Evolutionary conservation across 2,888 invertebrate species (phyloP), one percentile per base, ranked within the genome.

Genomic region (Drosophila emarginata): DNA sequence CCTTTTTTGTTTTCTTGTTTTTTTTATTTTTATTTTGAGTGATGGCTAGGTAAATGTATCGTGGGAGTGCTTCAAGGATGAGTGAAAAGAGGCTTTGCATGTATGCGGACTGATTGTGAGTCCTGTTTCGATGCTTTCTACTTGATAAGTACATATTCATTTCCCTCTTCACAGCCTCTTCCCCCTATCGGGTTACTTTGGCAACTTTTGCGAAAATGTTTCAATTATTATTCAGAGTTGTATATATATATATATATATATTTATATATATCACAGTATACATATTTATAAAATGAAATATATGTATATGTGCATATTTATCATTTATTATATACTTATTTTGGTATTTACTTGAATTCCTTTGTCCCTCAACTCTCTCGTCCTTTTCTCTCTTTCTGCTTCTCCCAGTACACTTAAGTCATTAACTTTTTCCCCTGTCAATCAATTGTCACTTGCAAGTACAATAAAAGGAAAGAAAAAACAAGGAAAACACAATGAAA

Each of bases 361-460:
- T 52, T 52, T 52, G 52, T 26, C 54, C 36, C 21, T 59, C 65
- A 11, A 26, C 23, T 28, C 7, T 9, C 26, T 52, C 7, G 4
- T 52, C 26, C n/a, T 12, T 26, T 32, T 53, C 23, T 45, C 63
- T 32, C 32, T 11, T 2, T 32, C 11, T 32, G 2, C 32, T 9
- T 11, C 32, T 52, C 61, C 37, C 45, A 12, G 64, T 68, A 74
- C 77, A 54, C 32, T 54, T 86, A 78, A 78, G 74, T 73, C 73
- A 82, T 86, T 87, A 85, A 78, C 86, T 82, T 78, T 79, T 78
- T 45, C 32, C 54, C 64, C 89, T 77, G 87, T 87, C 85, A 86
- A 86, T 88, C 85, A 86, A 88, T 74, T 82, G 83, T 82, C 89
- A 78, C 68, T 77, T 65, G 67, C 63, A 61, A 60, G 63, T 57